Evolutionary conservation across 2,888 invertebrate genomes (phyloP).

Genomic region (Rhyacophila evoluta): DNA sequence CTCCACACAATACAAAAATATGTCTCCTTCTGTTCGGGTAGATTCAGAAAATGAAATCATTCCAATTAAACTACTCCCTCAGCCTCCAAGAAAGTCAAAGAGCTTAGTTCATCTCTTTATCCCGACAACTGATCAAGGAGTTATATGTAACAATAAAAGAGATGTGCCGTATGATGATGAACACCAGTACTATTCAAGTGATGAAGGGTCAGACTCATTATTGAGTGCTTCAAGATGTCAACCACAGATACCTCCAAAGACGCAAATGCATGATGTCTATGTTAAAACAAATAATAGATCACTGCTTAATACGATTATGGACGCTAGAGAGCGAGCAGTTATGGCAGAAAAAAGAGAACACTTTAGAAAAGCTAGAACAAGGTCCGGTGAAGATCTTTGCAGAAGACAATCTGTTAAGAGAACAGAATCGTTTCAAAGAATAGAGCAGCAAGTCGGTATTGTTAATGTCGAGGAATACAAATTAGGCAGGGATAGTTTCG

Average conservation of each 20-base stretch:
- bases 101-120: slow-evolving; percentile 78
- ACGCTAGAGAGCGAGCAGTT: slow-evolving; percentile 65
- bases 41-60: slow-evolving; percentile 78
- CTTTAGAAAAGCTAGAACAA: slow-evolving; percentile 62
- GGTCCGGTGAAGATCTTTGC: slow-evolving; percentile 61
- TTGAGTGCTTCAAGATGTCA: slow-evolving; percentile 72
- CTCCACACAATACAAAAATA: slow-evolving; percentile 62
- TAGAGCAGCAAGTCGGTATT: slow-evolving; percentile 59
- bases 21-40: slow-evolving; percentile 64
- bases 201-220: slow-evolving; percentile 79
- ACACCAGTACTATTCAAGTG: slow-evolving; percentile 72
- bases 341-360: slow-evolving; percentile 55
- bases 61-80: slow-evolving; percentile 82
- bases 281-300: slow-evolving; percentile 64
- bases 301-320: slow-evolving; percentile 71
- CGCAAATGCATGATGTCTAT: slow-evolving; percentile 60
- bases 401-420: slow-evolving; percentile 61
- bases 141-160: slow-evolving; percentile 69
- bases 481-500: slow-evolving; percentile 68
- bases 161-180: slow-evolving; percentile 70
- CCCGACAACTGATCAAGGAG: slow-evolving; percentile 72
- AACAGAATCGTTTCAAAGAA: slow-evolving; percentile 66
- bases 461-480: slow-evolving; percentile 57
- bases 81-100: slow-evolving; percentile 82
- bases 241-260: slow-evolving; percentile 60